These are phyloP conservation scores for Poeciliopsis occidentalis DNA, from an alignment of 2,113 vertebrate genomes.

Conservation along the genomic window DNA sequence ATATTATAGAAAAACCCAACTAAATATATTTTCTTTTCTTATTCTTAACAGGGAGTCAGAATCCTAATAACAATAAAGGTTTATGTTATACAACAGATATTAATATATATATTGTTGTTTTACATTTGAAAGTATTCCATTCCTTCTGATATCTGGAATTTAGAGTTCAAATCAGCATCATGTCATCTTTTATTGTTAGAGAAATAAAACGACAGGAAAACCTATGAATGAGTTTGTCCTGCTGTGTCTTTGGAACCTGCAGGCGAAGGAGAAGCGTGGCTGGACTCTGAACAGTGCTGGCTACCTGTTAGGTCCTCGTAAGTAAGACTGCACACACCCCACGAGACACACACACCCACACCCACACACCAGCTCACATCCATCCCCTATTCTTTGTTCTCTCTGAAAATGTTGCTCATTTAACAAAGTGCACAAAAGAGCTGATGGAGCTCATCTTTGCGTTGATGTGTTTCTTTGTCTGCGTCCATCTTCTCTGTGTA, in stretches of 20 bases:
- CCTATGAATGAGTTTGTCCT: neutral
- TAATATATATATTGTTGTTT: neutral
- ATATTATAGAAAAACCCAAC: too few species aligned
- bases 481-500: constrained; percentile 17
- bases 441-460: neutral
- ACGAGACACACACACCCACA: constrained; percentile 10
- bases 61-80: too few species aligned
- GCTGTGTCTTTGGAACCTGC: constrained; percentile 15
- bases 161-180: neutral
- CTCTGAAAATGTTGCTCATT: neutral
- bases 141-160: neutral
- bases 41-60: too few species aligned
- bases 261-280: constrained; percentile 94
- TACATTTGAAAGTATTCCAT: neutral
- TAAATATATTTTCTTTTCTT: too few species aligned
- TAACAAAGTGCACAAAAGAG: neutral
- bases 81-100: neutral
- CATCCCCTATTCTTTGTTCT: neutral
- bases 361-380: neutral
- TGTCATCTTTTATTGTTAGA: neutral
- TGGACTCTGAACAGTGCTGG: constrained; percentile 98
- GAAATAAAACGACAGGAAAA: neutral
- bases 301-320: constrained; percentile 93
- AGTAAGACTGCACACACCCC: constrained; percentile 70
- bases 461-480: constrained; percentile 14